Evolutionary conservation across 2,113 vertebrate species (phyloP).

Genomic region (Empidonax traillii): DNA sequence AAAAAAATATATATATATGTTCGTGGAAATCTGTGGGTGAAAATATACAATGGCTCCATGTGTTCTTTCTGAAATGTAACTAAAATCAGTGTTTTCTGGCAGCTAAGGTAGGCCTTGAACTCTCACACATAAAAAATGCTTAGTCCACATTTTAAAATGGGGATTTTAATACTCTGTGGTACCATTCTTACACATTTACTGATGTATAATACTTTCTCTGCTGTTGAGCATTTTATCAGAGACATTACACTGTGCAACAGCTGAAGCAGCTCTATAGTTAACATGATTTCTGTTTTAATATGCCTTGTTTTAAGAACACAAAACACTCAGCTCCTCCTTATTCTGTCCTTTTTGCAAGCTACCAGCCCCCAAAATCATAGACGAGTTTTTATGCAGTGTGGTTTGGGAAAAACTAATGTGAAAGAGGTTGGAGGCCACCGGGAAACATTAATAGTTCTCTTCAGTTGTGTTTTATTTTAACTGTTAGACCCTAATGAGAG

Average conservation of each 20-base stretch:
- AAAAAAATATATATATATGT: background rate
- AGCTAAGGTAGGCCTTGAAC: background rate
- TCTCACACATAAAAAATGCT: conserved; percentile 5
- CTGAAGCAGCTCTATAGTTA: background rate
- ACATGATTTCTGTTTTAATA: background rate
- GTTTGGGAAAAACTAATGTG: conserved; percentile 47
- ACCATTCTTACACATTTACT: background rate
- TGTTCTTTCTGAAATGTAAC: background rate
- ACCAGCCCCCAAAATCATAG: background rate
- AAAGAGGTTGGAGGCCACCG: conserved; percentile 32
- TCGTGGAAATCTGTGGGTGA: background rate
- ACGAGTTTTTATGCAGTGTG: conserved; percentile 26
- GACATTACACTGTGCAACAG: background rate
- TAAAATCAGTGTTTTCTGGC: conserved; percentile 13
- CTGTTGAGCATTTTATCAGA: background rate
- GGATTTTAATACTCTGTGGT: background rate
- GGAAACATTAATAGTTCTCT: conserved; percentile 59
- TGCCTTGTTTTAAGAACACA: background rate
- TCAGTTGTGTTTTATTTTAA: conserved; percentile 64
- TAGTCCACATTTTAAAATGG: background rate
- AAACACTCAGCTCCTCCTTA: background rate
- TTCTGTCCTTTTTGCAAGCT: background rate
- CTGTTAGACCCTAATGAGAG: conserved; percentile 57
- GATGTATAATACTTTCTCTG: background rate
- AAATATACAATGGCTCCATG: background rate